These are phyloP conservation scores for Halcyon badia DNA, from an alignment of 2,797 vertebrate genomes.

Conservation along the genomic window DNA sequence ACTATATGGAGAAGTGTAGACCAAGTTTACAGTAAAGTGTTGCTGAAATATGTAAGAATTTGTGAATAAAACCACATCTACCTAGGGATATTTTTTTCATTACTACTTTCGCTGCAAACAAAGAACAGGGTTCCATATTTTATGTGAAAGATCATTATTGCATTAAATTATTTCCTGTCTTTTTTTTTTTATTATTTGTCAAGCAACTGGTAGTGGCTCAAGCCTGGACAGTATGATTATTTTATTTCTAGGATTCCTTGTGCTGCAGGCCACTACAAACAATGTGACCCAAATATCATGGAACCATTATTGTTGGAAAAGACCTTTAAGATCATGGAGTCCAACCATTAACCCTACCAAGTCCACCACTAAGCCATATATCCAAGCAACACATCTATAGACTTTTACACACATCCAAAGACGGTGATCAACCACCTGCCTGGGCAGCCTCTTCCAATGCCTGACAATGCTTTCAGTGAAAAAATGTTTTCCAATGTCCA, in stretches of 20 bases:
- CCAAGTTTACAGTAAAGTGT: neutral
- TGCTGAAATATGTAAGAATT: neutral
- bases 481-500: too few relatives aligned
- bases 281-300: neutral
- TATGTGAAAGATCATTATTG: neutral
- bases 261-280: neutral
- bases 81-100: neutral
- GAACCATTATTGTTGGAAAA: too few relatives aligned
- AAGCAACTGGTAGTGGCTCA: neutral
- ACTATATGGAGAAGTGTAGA: neutral
- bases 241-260: neutral
- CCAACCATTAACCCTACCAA: too few relatives aligned
- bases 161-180: neutral
- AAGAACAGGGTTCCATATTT: neutral
- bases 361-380: too few relatives aligned
- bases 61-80: neutral
- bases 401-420: too few relatives aligned
- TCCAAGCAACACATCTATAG: too few relatives aligned
- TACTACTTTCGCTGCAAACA: neutral
- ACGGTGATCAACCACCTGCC: too few relatives aligned
- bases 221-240: neutral
- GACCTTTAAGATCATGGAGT: too few relatives aligned
- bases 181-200: neutral
- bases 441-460: too few relatives aligned
- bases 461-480: too few relatives aligned